Conservation (phyloP, 2,888 invertebrate genomes). For the Dione vanillae region DNA sequence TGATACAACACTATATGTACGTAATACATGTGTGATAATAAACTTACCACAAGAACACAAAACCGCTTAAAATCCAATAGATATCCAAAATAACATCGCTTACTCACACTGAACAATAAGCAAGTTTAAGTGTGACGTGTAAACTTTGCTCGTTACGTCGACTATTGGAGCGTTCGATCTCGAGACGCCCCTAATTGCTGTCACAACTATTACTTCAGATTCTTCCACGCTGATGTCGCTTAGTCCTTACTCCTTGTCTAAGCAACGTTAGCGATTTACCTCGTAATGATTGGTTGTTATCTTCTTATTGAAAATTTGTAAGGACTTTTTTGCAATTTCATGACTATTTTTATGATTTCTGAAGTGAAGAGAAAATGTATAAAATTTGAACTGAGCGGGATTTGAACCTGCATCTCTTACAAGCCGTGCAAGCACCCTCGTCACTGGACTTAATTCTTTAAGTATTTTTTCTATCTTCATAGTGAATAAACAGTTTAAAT, state of each 20-base stretch:
- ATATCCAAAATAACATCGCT: conserved; percentile 9
- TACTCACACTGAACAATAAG: conserved; percentile 20
- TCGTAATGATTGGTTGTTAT: neutral
- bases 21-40: no score
- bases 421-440: no score
- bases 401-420: no score
- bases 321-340: no score
- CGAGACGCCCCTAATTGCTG: conserved; percentile 40
- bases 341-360: no score
- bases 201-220: conserved; percentile 34
- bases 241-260: neutral
- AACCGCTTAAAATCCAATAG: neutral
- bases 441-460: no score
- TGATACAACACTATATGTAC: no score
- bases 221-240: conserved; percentile 18
- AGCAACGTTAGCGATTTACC: neutral
- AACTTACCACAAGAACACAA: neutral
- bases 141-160: conserved; percentile 37
- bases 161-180: conserved; percentile 35
- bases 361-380: no score
- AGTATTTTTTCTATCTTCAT: no score
- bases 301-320: neutral
- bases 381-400: no score
- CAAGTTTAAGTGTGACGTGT: conserved; percentile 33
- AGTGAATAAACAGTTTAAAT: no score